These are phyloP conservation scores for Monochamus alternatus DNA, from an alignment of 2,888 invertebrate species.

Conservation along the genomic window DNA sequence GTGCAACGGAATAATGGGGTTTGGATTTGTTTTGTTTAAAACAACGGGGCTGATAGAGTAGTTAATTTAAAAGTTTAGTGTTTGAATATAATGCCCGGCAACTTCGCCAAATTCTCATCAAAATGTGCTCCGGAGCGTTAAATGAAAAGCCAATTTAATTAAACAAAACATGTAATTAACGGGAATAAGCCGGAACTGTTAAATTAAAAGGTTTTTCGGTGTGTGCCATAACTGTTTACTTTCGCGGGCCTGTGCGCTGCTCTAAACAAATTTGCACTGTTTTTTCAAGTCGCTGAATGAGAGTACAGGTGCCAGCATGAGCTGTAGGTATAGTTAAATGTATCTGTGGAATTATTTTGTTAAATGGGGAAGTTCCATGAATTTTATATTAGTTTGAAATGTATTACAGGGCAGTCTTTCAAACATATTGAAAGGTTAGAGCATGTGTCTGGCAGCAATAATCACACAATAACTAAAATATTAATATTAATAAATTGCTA, in stretches of 20 bases:
- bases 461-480: no score
- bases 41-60: constrained; percentile 47
- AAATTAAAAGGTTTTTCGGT: constrained; percentile 45
- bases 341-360: no score
- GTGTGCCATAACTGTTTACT: constrained; percentile 40
- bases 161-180: constrained; percentile 68
- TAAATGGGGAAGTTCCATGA: no score
- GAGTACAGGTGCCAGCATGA: constrained; percentile 6
- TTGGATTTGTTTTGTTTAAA: constrained; percentile 40
- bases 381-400: no score
- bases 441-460: no score
- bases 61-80: constrained; percentile 59
- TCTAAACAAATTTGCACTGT: constrained; percentile 29
- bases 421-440: no score
- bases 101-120: constrained; percentile 61
- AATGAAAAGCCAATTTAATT: constrained; percentile 68
- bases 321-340: background rate
- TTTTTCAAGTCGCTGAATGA: constrained; percentile 33
- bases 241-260: constrained; percentile 20
- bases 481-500: no score
- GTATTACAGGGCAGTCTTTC: no score
- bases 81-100: constrained; percentile 52
- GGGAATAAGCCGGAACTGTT: constrained; percentile 57
- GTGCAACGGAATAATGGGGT: constrained; percentile 15
- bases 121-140: constrained; percentile 64